A percentile compares a stretch with the other conserved stretches of the same genome.
phyloP scores from a whole-genome alignment of 2,113 vertebrate species.

The Glaucidium brasilianum region DNA sequence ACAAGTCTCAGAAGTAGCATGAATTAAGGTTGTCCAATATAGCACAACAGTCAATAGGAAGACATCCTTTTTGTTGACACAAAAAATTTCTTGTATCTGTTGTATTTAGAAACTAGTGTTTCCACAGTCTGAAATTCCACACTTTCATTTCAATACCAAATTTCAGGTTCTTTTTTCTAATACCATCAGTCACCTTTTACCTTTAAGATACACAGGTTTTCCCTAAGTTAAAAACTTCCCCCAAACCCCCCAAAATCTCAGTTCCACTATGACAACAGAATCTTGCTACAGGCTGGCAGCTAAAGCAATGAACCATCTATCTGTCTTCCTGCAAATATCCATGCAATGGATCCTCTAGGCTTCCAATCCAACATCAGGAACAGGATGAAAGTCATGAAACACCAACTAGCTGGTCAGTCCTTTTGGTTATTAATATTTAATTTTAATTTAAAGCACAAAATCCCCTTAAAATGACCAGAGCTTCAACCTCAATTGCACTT shows the following conservation, averaged over 20 bases:
- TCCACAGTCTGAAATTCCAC: not conserved
- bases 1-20: not conserved
- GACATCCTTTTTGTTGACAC: not conserved
- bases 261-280: not conserved
- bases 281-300: not conserved
- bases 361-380: not conserved
- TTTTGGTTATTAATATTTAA: not conserved
- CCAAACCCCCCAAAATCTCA: fast-evolving
- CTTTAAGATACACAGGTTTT: not conserved
- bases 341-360: not conserved
- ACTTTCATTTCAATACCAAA: not conserved
- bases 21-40: not conserved
- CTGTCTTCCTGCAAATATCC: not conserved
- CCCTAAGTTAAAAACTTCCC: not conserved
- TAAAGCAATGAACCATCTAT: not conserved
- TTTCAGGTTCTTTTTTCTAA: not conserved
- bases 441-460: not conserved
- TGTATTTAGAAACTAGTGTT: not conserved
- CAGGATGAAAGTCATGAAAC: not conserved
- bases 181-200: not conserved
- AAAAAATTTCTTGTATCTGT: not conserved
- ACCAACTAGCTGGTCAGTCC: not conserved
- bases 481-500: not conserved
- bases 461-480: not conserved
- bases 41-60: not conserved